phyloP scores from a whole-genome alignment of 2,888 invertebrate genomes.

The Agrenia bidenticulata region DNA sequence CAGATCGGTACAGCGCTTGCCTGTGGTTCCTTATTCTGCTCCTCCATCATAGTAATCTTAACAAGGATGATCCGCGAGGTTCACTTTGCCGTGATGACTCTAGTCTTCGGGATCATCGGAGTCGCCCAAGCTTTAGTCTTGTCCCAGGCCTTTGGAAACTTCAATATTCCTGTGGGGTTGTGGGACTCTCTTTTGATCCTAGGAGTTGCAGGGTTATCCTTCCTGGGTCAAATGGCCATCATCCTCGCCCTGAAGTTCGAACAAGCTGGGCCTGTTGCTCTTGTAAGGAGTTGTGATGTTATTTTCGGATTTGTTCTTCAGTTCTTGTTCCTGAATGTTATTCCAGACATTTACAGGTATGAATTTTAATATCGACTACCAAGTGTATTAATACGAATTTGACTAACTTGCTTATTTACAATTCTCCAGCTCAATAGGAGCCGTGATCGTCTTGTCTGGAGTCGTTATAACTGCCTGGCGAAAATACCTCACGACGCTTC shows the following conservation, averaged over 20 bases:
- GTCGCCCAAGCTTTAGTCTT: no score
- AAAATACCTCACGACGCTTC: conserved; percentile 80
- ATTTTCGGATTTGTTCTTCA: conserved; percentile 67
- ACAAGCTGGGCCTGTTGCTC: conserved; percentile 80
- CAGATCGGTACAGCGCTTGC: conserved; percentile 49
- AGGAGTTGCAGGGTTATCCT: conserved; percentile 77
- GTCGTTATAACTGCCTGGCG: conserved; percentile 78
- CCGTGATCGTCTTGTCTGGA: conserved; percentile 77
- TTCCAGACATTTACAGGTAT: conserved; percentile 44
- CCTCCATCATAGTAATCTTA: conserved; percentile 22
- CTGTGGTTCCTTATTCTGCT: conserved; percentile 40
- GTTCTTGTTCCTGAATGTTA: conserved; percentile 39
- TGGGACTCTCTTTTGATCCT: no score
- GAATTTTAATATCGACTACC: no score
- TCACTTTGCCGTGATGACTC: no score
- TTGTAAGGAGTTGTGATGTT: conserved; percentile 84
- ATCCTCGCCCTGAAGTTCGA: conserved; percentile 71
- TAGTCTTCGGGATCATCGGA: no score
- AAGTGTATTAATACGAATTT: no score
- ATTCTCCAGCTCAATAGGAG: conserved; percentile 73
- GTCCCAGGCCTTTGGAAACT: no score
- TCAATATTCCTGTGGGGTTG: no score
- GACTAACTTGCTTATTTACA: not conserved
- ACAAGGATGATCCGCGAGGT: no score
- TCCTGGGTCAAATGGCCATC: conserved; percentile 61